These are phyloP conservation scores for Danio rerio DNA, from an alignment of 2,113 vertebrate genomes.

Conservation along the genomic window DNA sequence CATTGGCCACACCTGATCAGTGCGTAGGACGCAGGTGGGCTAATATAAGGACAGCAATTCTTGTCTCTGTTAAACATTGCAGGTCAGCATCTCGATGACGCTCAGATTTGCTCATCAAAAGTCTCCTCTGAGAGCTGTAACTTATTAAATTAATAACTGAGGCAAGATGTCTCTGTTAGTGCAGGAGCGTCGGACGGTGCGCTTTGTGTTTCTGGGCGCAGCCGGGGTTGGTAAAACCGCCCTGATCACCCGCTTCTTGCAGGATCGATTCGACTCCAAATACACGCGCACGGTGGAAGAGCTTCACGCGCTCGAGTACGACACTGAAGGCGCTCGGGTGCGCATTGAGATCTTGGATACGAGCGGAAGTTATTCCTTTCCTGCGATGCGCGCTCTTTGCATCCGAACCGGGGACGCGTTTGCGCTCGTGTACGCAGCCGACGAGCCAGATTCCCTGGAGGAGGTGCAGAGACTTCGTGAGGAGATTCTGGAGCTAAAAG, in stretches of 20 bases:
- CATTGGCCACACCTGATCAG: conserved; percentile 8
- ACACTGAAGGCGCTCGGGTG: conserved; percentile 54
- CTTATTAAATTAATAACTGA: background rate
- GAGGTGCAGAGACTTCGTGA: conserved; percentile 71
- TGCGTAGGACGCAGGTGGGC: background rate
- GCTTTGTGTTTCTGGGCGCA: conserved; percentile 76
- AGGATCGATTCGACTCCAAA: conserved; percentile 69
- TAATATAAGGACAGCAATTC: conserved; percentile 15
- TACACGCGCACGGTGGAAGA: conserved; percentile 79
- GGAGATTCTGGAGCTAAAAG: conserved; percentile 70
- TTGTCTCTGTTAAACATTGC: background rate
- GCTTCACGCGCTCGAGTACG: conserved; percentile 73
- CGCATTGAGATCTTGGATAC: conserved; percentile 78
- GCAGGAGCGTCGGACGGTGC: conserved; percentile 57
- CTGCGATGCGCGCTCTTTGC: conserved; percentile 77
- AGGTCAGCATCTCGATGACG: background rate
- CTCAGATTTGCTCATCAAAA: background rate
- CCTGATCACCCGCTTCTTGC: conserved; percentile 75
- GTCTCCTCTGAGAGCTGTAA: background rate
- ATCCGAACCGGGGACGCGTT: conserved; percentile 75
- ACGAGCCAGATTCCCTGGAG: conserved; percentile 69
- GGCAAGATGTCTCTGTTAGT: conserved; percentile 63
- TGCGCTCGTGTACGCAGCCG: conserved; percentile 74
- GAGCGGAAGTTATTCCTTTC: conserved; percentile 79
- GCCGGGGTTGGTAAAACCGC: conserved; percentile 77